Conservation (phyloP, 2,113 vertebrate species). For the Psilopsiagon aurifrons region DNA sequence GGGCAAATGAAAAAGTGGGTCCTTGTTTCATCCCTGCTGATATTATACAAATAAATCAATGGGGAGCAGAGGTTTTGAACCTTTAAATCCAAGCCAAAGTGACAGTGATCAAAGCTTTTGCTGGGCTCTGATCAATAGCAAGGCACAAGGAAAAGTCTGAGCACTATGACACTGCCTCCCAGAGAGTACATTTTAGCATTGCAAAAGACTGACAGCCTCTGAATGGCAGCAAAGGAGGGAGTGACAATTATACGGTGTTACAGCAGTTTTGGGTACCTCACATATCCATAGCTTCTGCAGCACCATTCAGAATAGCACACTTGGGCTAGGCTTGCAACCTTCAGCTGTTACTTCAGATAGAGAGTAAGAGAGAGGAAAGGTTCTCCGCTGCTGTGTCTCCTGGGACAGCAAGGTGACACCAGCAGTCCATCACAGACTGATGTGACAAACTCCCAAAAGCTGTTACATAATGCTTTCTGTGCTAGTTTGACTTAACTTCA, state of each 20-base stretch:
- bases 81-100: neutral
- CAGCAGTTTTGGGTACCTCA: neutral
- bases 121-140: neutral
- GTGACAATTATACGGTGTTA: accelerated
- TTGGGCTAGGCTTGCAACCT: neutral
- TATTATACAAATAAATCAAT: neutral
- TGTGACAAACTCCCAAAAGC: neutral
- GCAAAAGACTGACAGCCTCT: neutral
- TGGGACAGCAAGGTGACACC: neutral
- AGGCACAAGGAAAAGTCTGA: neutral
- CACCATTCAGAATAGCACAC: neutral
- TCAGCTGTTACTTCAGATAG: neutral
- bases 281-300: neutral
- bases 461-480: neutral
- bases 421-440: neutral
- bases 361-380: neutral
- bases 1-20: neutral
- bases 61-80: neutral
- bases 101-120: neutral
- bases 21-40: neutral
- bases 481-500: neutral
- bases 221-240: neutral
- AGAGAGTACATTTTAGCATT: neutral
- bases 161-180: neutral
- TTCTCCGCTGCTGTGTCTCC: neutral